A percentile compares a stretch with the other conserved stretches of the same genome.
phyloP scores from a whole-genome alignment of 1,140 invertebrate species.

The Drosophila micromelanica region DNA sequence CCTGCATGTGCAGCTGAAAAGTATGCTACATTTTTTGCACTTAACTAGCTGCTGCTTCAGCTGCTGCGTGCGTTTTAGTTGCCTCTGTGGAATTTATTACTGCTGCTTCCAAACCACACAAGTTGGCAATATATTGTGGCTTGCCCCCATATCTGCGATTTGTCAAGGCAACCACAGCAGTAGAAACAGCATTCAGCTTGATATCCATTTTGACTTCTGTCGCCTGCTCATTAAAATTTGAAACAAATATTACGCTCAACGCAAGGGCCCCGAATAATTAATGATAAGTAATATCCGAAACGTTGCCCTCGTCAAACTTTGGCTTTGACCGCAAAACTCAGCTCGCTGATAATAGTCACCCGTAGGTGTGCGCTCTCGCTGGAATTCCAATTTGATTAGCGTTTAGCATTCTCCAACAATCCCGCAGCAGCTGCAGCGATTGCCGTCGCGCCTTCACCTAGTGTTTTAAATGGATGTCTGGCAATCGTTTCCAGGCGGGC shows the following conservation, averaged over 20 bases:
- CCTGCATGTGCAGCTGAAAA: conserved; percentile 53
- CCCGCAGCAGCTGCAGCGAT: conserved; percentile 2
- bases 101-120: conserved; percentile 35
- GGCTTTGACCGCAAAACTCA: conserved; percentile 52
- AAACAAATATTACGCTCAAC: conserved; percentile 21
- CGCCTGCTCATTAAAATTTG: conserved; percentile 53
- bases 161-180: conserved; percentile 41
- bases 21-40: conserved; percentile 56
- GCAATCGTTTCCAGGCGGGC: conserved; percentile 44
- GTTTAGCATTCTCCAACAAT: conserved; percentile 19
- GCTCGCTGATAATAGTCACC: conserved; percentile 26
- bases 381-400: conserved; percentile 48
- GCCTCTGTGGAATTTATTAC: conserved; percentile 42
- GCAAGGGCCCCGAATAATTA: conserved; percentile 50
- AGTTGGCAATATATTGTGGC: conserved; percentile 52
- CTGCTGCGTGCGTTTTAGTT: conserved; percentile 32
- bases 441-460: conserved; percentile 1
- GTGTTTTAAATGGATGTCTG: conserved; percentile 31
- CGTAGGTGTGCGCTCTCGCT: conserved; percentile 27
- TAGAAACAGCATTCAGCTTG: background rate
- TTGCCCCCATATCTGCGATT: conserved; percentile 40
- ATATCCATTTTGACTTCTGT: conserved; percentile 35
- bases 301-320: conserved; percentile 39
- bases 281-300: conserved; percentile 53
- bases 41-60: conserved; percentile 46